These are phyloP conservation scores for Trinectes maculatus DNA, from an alignment of 2,113 vertebrate species.

Conservation along the genomic window DNA sequence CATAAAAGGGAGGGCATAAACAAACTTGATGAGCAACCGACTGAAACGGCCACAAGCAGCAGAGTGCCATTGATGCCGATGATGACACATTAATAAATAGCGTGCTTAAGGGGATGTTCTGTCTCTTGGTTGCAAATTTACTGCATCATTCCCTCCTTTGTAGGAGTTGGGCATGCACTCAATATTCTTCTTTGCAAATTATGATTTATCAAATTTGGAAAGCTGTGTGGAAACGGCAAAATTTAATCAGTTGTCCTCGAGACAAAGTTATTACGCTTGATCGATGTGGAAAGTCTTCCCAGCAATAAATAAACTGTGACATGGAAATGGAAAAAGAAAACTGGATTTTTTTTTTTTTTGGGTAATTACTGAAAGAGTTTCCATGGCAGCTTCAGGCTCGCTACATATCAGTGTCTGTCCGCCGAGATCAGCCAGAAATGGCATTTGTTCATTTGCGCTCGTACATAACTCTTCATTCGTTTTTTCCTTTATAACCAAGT, in stretches of 20 bases:
- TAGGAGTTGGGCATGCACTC: conserved; percentile 1
- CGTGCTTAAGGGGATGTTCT: conserved; percentile 23
- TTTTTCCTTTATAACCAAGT: conserved; percentile 29
- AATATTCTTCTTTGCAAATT: conserved; percentile 39
- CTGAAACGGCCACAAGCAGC: conserved; percentile 2
- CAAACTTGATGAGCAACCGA: neutral
- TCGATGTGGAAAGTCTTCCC: conserved; percentile 46
- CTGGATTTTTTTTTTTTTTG: conserved; percentile 33
- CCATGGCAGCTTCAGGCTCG: conserved; percentile 35
- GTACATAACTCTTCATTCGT: conserved; percentile 49
- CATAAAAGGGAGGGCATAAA: neutral
- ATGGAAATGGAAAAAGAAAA: conserved; percentile 56
- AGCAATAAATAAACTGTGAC: conserved; percentile 49
- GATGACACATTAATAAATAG: conserved; percentile 14
- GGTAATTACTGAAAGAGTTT: conserved; percentile 51
- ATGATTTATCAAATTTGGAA: conserved; percentile 55
- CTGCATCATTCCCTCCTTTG: conserved; percentile 8
- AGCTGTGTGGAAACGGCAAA: conserved; percentile 48
- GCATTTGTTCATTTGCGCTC: conserved; percentile 29
- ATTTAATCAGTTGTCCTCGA: conserved; percentile 46
- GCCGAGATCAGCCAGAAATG: conserved; percentile 20
- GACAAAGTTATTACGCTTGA: conserved; percentile 48
- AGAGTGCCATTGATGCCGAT: neutral
- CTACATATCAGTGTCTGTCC: conserved; percentile 33
- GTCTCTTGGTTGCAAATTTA: conserved; percentile 7